A percentile compares a stretch with the other conserved stretches of the same genome.
These are phyloP conservation scores for Morus bassanus DNA, from an alignment of 2,797 vertebrate genomes.

Conservation along the genomic window DNA sequence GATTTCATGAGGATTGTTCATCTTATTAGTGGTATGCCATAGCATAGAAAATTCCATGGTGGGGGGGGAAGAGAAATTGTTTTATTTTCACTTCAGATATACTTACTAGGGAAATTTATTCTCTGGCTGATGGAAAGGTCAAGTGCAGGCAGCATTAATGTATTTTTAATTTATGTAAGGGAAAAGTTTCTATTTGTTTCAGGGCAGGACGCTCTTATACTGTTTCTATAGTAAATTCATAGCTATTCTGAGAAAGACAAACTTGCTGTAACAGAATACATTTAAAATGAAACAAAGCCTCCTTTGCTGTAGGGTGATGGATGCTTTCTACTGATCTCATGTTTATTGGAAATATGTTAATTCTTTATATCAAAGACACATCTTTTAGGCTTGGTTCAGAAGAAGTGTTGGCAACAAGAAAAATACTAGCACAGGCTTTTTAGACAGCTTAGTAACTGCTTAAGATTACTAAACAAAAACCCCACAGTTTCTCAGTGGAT, in stretches of 20 bases:
- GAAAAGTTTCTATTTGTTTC: slow-evolving; percentile 12
- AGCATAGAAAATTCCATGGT: background rate
- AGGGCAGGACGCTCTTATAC: background rate
- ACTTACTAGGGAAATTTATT: background rate
- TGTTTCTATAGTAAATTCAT: slow-evolving; percentile 27
- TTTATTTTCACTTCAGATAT: background rate
- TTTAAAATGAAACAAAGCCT: slow-evolving; percentile 14
- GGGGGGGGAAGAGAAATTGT: background rate
- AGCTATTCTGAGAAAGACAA: slow-evolving; percentile 35
- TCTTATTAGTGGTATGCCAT: background rate
- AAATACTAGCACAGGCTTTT: background rate
- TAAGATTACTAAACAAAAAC: background rate
- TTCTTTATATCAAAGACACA: background rate
- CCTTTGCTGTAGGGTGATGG: background rate
- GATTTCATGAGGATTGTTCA: background rate
- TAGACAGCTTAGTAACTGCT: background rate
- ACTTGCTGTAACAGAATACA: background rate
- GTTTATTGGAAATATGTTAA: background rate
- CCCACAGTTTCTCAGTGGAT: background rate
- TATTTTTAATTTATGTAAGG: background rate
- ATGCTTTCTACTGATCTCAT: background rate
- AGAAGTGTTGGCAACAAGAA: background rate
- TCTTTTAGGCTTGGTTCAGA: slow-evolving; percentile 6
- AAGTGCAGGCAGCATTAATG: background rate
- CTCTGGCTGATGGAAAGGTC: background rate